Conservation (phyloP, 2,888 invertebrate genomes). For the Enchytraeus crypticus region DNA sequence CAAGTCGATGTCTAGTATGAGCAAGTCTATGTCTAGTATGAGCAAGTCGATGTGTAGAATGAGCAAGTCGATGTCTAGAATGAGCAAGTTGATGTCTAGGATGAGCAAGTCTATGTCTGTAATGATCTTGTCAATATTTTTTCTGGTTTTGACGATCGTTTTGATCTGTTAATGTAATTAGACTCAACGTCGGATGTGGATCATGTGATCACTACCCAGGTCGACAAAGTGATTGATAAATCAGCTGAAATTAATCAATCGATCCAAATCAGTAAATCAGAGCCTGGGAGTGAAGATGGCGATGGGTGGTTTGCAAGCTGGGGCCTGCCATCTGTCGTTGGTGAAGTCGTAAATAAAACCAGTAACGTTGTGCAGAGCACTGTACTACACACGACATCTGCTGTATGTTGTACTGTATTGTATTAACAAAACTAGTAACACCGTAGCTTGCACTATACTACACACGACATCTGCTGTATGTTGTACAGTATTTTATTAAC, state of each 20-base stretch:
- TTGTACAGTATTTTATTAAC: slow-evolving; percentile 18
- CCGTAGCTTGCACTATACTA: slow-evolving; percentile 8
- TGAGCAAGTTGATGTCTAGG: too few species aligned
- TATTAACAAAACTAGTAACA: slow-evolving; percentile 29
- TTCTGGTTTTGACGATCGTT: too few species aligned
- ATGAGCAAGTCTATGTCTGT: too few species aligned
- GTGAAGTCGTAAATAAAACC: slow-evolving; percentile 36
- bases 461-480: slow-evolving; percentile 14
- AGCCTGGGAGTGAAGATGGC: background rate
- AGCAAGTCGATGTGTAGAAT: too few species aligned
- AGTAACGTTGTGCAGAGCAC: slow-evolving; percentile 10
- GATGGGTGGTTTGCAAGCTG: slow-evolving; percentile 32
- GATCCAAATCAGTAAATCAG: background rate
- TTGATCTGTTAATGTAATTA: too few species aligned
- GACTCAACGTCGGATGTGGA: too few species aligned
- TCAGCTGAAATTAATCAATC: background rate
- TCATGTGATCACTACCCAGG: background rate
- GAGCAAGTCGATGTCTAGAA: too few species aligned
- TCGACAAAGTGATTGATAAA: background rate
- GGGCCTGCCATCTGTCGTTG: slow-evolving; percentile 39
- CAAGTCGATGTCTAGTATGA: too few species aligned
- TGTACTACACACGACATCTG: slow-evolving; percentile 13
- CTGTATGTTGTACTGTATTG: slow-evolving; percentile 4
- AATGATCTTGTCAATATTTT: too few species aligned
- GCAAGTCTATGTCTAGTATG: too few species aligned